Conservation (phyloP, 2,113 vertebrate species). For the Micromys minutus region DNA sequence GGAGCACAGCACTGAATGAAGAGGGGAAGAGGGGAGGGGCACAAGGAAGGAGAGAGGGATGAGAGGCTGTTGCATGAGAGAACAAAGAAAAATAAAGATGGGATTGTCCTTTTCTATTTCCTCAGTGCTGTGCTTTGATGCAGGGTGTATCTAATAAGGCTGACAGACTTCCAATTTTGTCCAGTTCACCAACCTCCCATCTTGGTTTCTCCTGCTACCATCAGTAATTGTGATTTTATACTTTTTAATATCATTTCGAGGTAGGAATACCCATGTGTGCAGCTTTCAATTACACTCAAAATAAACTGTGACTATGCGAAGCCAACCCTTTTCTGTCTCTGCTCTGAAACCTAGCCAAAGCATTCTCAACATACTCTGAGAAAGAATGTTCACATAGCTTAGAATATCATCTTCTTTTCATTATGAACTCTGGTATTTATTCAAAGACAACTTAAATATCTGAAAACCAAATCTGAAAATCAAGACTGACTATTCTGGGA, state of each 20-base stretch:
- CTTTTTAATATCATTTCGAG: background rate
- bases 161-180: background rate
- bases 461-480: too few species aligned
- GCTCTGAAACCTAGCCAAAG: background rate
- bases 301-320: accelerated
- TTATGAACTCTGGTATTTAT: background rate
- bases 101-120: background rate
- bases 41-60: background rate
- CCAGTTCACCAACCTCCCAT: accelerated
- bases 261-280: background rate
- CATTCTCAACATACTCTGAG: background rate
- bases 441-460: background rate
- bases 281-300: background rate
- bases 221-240: background rate
- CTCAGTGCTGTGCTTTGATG: accelerated
- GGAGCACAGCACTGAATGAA: background rate
- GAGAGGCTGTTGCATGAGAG: background rate
- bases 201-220: background rate
- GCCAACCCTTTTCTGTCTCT: accelerated
- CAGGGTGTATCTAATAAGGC: background rate
- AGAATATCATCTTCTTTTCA: background rate
- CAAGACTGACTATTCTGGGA: background rate
- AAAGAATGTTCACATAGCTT: background rate
- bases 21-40: accelerated
- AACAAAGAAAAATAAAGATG: background rate